These are phyloP conservation scores for Aphaenogaster ashmeadi DNA, from an alignment of 1,140 invertebrate genomes.

Conservation along the genomic window DNA sequence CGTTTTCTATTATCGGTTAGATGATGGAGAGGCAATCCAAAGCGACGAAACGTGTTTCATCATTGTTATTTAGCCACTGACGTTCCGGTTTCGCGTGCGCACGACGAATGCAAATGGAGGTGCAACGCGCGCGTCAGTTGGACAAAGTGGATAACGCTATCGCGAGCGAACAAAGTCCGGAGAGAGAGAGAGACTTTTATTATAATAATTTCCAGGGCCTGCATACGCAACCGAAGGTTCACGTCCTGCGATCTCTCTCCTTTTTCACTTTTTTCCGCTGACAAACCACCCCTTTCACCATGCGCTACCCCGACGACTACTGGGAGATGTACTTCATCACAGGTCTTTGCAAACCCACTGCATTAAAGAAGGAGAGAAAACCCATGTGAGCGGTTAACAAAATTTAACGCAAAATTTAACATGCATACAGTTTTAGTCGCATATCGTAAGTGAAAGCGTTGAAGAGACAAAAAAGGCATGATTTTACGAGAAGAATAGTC, in stretches of 20 bases:
- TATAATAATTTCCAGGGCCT: slow-evolving; percentile 76
- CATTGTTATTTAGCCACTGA: slow-evolving; percentile 70
- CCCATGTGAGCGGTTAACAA: slow-evolving; percentile 51
- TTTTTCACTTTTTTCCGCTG: slow-evolving; percentile 19
- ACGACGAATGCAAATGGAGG: slow-evolving; percentile 75
- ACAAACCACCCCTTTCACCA: slow-evolving; percentile 54
- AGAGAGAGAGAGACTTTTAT: slow-evolving; percentile 74
- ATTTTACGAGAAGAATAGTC: neutral
- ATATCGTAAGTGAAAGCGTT: neutral
- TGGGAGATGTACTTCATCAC: slow-evolving; percentile 75
- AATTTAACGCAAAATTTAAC: slow-evolving; percentile 54
- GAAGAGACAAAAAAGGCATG: slow-evolving; percentile 3
- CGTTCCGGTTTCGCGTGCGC: slow-evolving; percentile 62
- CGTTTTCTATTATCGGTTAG: slow-evolving; percentile 22
- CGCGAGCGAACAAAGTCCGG: slow-evolving; percentile 65
- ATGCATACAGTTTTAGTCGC: slow-evolving; percentile 12
- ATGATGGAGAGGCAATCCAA: neutral
- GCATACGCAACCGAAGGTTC: slow-evolving; percentile 60
- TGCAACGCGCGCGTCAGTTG: slow-evolving; percentile 52
- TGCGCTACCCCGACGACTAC: slow-evolving; percentile 14
- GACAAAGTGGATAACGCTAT: slow-evolving; percentile 69
- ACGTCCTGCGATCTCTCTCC: slow-evolving; percentile 42
- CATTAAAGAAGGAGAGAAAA: slow-evolving; percentile 57
- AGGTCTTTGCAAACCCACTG: slow-evolving; percentile 51
- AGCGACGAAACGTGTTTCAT: slow-evolving; percentile 32